Conservation (phyloP, 1,140 invertebrate species). For the Euura saliciscinereae region DNA sequence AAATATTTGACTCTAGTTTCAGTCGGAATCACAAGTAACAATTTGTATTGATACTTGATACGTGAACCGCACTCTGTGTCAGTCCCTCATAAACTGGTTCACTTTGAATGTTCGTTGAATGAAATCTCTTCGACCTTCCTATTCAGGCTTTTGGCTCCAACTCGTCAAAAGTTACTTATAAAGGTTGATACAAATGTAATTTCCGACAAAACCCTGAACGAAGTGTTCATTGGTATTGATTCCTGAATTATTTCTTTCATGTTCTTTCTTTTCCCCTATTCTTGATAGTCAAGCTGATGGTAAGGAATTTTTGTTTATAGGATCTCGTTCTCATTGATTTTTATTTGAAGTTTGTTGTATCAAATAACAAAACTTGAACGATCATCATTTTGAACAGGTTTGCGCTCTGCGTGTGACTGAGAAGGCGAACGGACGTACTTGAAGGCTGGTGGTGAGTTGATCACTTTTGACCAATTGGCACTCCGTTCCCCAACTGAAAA, state of each 20-base stretch:
- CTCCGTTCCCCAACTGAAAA: constrained; percentile 89
- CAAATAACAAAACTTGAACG: constrained; percentile 7
- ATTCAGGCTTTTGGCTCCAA: constrained; percentile 35
- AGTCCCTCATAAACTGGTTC: constrained; percentile 37
- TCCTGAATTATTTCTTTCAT: constrained; percentile 20
- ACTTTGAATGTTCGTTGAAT: constrained; percentile 53
- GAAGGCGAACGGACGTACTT: constrained; percentile 90
- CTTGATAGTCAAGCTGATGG: constrained; percentile 73
- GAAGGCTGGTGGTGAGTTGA: constrained; percentile 93
- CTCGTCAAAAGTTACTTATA: constrained; percentile 38
- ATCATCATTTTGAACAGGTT: constrained; percentile 63
- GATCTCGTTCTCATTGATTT: constrained; percentile 31
- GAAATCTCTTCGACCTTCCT: constrained; percentile 40
- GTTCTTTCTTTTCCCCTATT: constrained; percentile 49
- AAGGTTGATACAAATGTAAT: constrained; percentile 35
- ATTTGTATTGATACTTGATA: too few relatives aligned
- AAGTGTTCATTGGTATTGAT: background rate
- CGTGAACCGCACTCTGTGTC: constrained; percentile 54
- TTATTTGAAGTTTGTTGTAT: constrained; percentile 20
- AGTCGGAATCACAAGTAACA: too few relatives aligned
- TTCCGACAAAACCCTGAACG: too few relatives aligned
- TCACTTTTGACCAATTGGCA: constrained; percentile 98
- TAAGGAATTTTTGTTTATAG: constrained; percentile 47
- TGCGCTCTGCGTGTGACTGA: constrained; percentile 94
- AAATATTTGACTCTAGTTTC: too few relatives aligned